Percentiles rank a stretch among this genome's conserved stretches.
These are phyloP conservation scores for Brevimyrus niger DNA, from an alignment of 2,113 vertebrate species.

Conservation along the genomic window DNA sequence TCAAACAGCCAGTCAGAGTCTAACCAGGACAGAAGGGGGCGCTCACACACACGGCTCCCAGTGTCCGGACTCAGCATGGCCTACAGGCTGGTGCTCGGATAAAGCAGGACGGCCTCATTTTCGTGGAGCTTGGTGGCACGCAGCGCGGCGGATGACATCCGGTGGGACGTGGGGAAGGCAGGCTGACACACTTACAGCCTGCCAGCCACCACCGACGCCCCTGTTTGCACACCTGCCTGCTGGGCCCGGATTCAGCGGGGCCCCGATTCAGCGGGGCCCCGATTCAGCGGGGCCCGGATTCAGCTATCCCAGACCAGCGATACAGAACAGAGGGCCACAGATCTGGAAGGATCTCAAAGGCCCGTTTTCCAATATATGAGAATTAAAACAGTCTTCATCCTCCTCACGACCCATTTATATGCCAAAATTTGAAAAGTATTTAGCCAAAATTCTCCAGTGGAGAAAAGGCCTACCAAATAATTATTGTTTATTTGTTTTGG, in stretches of 20 bases:
- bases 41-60: not conserved
- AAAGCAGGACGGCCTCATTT: not conserved
- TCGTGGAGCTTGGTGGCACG: not conserved
- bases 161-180: slow-evolving; percentile 5
- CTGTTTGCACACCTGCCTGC: slow-evolving; percentile 2
- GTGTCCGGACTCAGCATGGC: not conserved
- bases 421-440: not conserved
- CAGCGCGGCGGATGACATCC: not conserved
- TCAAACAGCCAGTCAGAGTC: not conserved
- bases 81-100: not conserved
- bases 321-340: not conserved
- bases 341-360: not conserved
- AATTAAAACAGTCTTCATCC: not conserved
- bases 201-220: not conserved
- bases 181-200: slow-evolving; percentile 14
- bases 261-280: too few relatives aligned
- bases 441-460: not conserved
- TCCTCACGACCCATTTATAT: not conserved
- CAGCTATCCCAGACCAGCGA: not conserved
- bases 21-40: not conserved
- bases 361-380: not conserved
- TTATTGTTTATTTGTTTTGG: not conserved
- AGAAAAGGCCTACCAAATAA: not conserved
- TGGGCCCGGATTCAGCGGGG: not conserved
- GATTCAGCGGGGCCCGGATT: not conserved